These are phyloP conservation scores for Puffinus mauretanicus DNA, from an alignment of 2,113 vertebrate genomes.

Conservation along the genomic window DNA sequence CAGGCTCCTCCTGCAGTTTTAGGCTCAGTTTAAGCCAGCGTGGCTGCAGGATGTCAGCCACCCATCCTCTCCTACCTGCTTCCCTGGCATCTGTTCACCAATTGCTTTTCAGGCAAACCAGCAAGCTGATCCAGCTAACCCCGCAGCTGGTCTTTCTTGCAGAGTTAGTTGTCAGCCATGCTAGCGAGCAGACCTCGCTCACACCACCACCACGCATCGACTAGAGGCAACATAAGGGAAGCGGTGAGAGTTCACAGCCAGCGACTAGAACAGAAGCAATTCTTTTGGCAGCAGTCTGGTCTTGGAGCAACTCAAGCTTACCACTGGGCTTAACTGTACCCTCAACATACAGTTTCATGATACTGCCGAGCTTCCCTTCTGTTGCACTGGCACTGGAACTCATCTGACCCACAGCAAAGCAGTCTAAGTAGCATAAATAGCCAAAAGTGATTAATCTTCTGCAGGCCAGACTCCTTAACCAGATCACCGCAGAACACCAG, in stretches of 20 bases:
- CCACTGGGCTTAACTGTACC: neutral
- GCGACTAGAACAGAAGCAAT: neutral
- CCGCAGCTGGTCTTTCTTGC: neutral
- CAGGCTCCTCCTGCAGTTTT: neutral
- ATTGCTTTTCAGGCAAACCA: neutral
- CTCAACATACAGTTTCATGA: neutral
- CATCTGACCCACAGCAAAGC: neutral
- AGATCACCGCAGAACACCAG: neutral
- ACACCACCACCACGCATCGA: fast-evolving
- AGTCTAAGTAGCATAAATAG: neutral
- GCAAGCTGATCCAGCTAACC: neutral
- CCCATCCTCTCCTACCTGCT: neutral
- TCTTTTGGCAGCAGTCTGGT: neutral
- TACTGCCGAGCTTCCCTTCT: neutral
- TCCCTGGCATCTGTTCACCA: neutral
- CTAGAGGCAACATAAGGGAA: fast-evolving
- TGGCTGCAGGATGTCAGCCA: neutral
- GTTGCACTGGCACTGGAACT: neutral
- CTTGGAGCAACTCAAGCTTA: neutral
- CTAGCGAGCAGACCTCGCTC: neutral
- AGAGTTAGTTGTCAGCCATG: neutral
- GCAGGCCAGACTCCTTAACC: neutral
- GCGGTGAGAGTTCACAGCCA: neutral
- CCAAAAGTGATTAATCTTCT: neutral
- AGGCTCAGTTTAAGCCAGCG: neutral